Base-by-base conservation (phyloP, 2,113 vertebrate genomes). In the Parus major region DNA sequence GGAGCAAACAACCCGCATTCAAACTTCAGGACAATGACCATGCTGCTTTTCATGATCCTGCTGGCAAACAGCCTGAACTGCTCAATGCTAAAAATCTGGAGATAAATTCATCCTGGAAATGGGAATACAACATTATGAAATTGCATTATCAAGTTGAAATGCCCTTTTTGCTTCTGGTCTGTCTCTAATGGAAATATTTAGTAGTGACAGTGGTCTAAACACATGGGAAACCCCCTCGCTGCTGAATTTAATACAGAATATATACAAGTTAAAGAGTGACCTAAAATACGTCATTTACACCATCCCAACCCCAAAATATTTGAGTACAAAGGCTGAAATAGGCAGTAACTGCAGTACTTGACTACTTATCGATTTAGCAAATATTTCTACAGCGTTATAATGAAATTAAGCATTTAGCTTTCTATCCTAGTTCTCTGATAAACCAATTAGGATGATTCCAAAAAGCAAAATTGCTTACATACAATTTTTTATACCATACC, bases 161-260 rank as follows among this genome's bases (percentile, higher is more conserved):
- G 33, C 6, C 18, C 13, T 55, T 84, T 80, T 78, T 73, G 56
- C 9, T 78, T 24, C 29, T 52, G 12, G 10, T 63, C n/a, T 52
- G 22, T 24, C 22, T 31, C 0, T 1, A 64, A 55, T 0, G 1
- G 31, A 56, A 83, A 39, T 11, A 44, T 64, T 83, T 66, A 50
- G 15, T 15, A 65, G 18, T 31, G 35, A 25, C 7, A 71, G 21
- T 31, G n/a, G 24, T 61, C 8, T 36, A 36, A 79, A 64, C 10
- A 28, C 0, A 0, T 42, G 55, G 27, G 10, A 76, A 92, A 50
- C 5, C 7, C 7, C 10, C 22, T 65, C 15, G 7, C 22, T 47
- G 18, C 13, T 66, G 35, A 86, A 57, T 91, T 86, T 42, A 76
- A 44, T 21, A 65, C 1, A n/a, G 17, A 82, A 20, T 53, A 72